Base-by-base conservation (phyloP, 2,113 vertebrate genomes). In the Hylia prasina region DNA sequence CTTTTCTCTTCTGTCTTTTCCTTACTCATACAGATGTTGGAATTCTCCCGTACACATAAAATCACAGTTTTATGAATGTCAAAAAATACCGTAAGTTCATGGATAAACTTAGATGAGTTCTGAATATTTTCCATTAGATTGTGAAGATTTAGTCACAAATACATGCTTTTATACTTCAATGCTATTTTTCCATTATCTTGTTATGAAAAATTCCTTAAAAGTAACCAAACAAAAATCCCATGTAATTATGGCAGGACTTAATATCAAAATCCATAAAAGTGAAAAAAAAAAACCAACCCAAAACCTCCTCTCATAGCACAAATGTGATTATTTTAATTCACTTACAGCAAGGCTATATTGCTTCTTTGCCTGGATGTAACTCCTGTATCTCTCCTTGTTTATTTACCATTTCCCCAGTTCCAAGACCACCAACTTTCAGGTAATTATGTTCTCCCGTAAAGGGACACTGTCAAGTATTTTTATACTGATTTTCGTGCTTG, bases 381-480 rank as follows among this genome's bases (percentile, higher is more conserved):
- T 86, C 19, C 15, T 13, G 18, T 58, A 63, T 6, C 18, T 56
- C 33, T 47, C 37, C 44, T 68, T 60, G 51, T 48, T 31, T 28
- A 85, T 79, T 45, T 37, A 93, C 13, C 17, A 57, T 28, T 42
- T 78, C 13, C 15, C 25, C 17, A 42, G 13, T 30, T 80, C 68
- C 54, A 61, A 69, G 53, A 64, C 53, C 17, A 82, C 3, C 18
- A 95, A 50, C 19, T 37, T 75, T 25, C 24, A 53, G 10, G 13
- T 15, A 86, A 51, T 5, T 13, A 68, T 4, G 0, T 42, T 75
- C 42, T 72, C 42, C 57, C 45, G 75, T 82, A 94, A 87, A 94
- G 66, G 42, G 66, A 91, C 80, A 94, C 40, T 89, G 45, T 73
- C 76, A 93, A 93, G 60, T 86, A 95, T 39, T 83, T 90, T 87